Evolutionary conservation across 2,888 invertebrate species (phyloP), one percentile per base, ranked within the genome.

Genomic region (Cosmopolites sordidus): DNA sequence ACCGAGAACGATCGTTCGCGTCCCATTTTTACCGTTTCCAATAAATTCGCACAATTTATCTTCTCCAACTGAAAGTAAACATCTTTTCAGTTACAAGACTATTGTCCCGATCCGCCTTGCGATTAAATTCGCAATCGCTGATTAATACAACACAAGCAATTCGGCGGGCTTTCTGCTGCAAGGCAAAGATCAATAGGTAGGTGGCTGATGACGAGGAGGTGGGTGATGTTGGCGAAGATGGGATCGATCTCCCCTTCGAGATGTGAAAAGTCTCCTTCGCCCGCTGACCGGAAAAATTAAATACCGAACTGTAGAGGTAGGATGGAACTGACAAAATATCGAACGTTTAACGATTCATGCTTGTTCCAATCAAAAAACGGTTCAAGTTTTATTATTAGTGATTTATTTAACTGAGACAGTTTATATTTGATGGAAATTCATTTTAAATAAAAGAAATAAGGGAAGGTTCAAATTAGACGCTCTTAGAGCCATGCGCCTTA

Each of bases 101-200:
- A 55, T 50, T 51, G 39, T 43, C 45, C 47, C 22, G 47, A 55
- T 50, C 55, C 42, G 40, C 43, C 51, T 55, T 33, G 44, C 55
- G 51, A 55, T 55, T 55, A 55, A 55, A 49, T 51, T 51, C 51
- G 43, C 48, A 43, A 43, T 15, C 48, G 55, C 43, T 51, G 55
- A 55, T 55, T 55, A 51, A 55, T 55, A 55, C 55, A 55, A 51
- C 51, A 55, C 55, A 51, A 50, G 50, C 49, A 54, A 54, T 54
- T 22, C 8, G 22, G 4, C 22, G 33, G 4, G 3, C 33, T 33
- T 33, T 6, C 11, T 33, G 33, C 33, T 12, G 12, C 33, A 33
- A 33, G 33, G 33, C 11, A 4, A 33, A 33, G 33, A 33, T 33
- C 33, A 11, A 33, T 33, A 3, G 33, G 33, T 3, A 33, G 33